Conservation (phyloP, 2,797 vertebrate species). For the Myotis pilosus region DNA sequence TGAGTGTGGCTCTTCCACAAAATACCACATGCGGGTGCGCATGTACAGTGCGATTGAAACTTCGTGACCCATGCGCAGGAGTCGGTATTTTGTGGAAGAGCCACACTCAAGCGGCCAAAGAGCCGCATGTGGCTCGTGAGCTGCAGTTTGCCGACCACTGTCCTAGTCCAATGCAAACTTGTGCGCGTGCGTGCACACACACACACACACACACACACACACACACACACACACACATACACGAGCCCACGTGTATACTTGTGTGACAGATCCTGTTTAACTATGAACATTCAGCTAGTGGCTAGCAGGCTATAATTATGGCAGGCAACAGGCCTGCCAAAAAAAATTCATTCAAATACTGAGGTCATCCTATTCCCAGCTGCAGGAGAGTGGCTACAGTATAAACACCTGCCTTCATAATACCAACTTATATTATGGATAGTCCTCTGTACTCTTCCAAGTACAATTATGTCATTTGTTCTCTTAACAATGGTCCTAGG, state of each 20-base stretch:
- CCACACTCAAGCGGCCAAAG: too few species aligned
- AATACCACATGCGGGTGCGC: too few species aligned
- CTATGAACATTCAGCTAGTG: slow-evolving; percentile 6
- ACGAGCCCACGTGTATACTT: not conserved
- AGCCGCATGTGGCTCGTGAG: too few species aligned
- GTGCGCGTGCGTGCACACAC: not conserved
- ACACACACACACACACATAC: not conserved
- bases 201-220: not conserved
- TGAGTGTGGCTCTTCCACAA: too few species aligned
- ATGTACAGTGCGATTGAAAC: too few species aligned
- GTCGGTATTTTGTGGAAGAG: too few species aligned
- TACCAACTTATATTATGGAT: slow-evolving; percentile 2
- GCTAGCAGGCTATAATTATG: slow-evolving; percentile 42
- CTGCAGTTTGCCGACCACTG: too few species aligned
- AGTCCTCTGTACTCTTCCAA: slow-evolving; percentile 1
- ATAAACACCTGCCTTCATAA: slow-evolving; percentile 49
- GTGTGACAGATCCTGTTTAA: slow-evolving; percentile 31
- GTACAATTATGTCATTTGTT: slow-evolving; percentile 40
- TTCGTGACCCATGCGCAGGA: too few species aligned
- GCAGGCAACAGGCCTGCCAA: slow-evolving; percentile 15
- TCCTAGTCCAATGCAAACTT: not conserved
- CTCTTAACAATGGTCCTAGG: slow-evolving; percentile 18
- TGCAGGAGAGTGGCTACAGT: slow-evolving; percentile 22
- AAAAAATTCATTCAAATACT: slow-evolving; percentile 60
- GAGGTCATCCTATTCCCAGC: slow-evolving; percentile 51